Base-by-base conservation (phyloP, 2,797 vertebrate genomes). In the Spea hammondii region DNA sequence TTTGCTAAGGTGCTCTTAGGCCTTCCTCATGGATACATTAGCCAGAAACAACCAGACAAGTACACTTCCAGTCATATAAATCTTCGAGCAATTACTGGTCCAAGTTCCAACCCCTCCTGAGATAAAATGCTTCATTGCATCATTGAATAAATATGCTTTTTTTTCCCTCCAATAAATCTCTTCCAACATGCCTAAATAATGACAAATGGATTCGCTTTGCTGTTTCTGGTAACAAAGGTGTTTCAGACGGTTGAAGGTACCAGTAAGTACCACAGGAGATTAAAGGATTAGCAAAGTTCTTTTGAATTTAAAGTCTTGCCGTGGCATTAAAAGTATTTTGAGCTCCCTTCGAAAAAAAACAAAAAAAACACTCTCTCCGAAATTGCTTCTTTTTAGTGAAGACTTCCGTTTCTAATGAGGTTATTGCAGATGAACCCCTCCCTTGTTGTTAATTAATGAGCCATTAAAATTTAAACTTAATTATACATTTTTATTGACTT, bases 31-130 rank as follows among this genome's bases (percentile, higher is more conserved):
- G 0, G 69, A 46, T 7, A 44, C 77, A 13, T 14, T 74, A 81
- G 55, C 76, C 84, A 76, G 73, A 85, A 75, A 74, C 62, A 14
- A 46, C 49, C 68, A 82, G 80, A 77, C 1, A 0, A 82, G 82
- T 72, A 13, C 6, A 70, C 78, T 83, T 69, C 81, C 83, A 79
- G 65, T 4, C 73, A 74, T 83, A 71, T 67, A 85, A 87, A 85
- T 83, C 85, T 79, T 76, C 75, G 0, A 0, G 76, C 73, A 82
- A 79, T 83, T 78, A 47, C 0, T 0, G 79, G 70, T 74, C 74
- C 69, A 78, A 66, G 0, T 17, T 72, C 80, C 67, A 9, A 64
- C 77, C 83, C 82, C 74, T 77, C 0, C 0, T 13, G 83, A 85
- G 85, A 86, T 77, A 72, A 86, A 86, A 84, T 68, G 70, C 55